A percentile compares a stretch with the other conserved stretches of the same genome.
phyloP scores from a whole-genome alignment of 64 coral and sea anemone species.

The Montipora capricornis region DNA sequence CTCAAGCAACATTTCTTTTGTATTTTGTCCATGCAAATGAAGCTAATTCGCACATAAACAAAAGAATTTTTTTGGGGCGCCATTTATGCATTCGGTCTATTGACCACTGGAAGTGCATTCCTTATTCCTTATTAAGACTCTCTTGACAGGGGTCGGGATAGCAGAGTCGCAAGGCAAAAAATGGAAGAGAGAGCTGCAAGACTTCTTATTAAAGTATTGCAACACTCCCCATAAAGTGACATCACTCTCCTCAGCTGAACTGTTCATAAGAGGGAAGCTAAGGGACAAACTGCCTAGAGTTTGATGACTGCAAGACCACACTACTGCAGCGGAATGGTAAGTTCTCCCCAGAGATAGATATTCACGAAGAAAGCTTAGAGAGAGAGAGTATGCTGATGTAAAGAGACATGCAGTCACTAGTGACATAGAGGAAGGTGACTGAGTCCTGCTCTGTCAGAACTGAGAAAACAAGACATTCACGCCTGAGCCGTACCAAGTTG shows the following conservation, averaged over 20 bases:
- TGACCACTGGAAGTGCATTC: no score
- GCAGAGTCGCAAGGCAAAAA: conserved; percentile 28
- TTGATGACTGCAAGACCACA: neutral
- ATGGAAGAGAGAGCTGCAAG: conserved; percentile 50
- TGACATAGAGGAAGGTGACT: no score
- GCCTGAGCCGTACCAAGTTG: no score
- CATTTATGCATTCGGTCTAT: no score
- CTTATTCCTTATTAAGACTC: neutral
- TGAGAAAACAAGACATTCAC: no score
- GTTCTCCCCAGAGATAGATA: conserved; percentile 58
- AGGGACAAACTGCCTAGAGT: conserved; percentile 45
- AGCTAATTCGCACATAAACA: no score
- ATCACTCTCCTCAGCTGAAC: conserved; percentile 37
- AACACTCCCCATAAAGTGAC: conserved; percentile 62
- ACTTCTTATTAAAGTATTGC: conserved; percentile 46
- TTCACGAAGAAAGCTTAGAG: conserved; percentile 50
- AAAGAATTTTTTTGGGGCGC: no score
- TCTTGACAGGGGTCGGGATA: conserved; percentile 22
- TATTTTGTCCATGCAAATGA: no score
- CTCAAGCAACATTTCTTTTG: no score
- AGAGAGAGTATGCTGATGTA: conserved; percentile 70
- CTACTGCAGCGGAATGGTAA: conserved; percentile 67
- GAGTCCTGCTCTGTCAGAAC: no score
- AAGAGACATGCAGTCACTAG: neutral
- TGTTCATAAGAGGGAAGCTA: conserved; percentile 51